phyloP scores from a whole-genome alignment of 2,113 vertebrate species.

The Gambusia holbrooki region DNA sequence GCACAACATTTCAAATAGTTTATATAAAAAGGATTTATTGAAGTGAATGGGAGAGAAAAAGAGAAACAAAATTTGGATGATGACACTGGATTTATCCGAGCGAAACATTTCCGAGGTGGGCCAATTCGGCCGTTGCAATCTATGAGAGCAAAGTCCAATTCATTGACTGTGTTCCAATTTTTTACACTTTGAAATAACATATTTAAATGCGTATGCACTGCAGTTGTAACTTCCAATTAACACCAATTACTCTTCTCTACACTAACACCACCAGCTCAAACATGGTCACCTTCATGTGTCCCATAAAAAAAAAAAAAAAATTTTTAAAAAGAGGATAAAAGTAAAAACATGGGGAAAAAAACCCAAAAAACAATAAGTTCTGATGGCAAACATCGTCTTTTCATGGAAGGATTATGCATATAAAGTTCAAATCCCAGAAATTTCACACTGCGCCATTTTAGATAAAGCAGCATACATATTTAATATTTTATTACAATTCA shows the following conservation, averaged over 20 bases:
- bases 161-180: constrained; percentile 65
- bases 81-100: constrained; percentile 75
- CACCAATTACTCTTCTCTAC: constrained; percentile 56
- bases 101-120: constrained; percentile 71
- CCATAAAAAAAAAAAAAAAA: too few species aligned
- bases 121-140: constrained; percentile 62
- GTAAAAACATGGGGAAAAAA: constrained; percentile 16
- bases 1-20: constrained; percentile 77
- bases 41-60: constrained; percentile 85
- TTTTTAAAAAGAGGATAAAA: neutral
- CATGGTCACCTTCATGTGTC: constrained; percentile 50
- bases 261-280: constrained; percentile 61
- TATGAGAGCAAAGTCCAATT: constrained; percentile 68
- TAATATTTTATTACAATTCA: constrained; percentile 85
- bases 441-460: constrained; percentile 67
- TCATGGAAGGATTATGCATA: constrained; percentile 69
- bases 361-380: constrained; percentile 24
- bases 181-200: constrained; percentile 67
- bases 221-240: constrained; percentile 55
- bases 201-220: constrained; percentile 61
- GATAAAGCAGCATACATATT: constrained; percentile 84
- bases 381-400: constrained; percentile 53
- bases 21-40: constrained; percentile 95
- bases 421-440: constrained; percentile 75
- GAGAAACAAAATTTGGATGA: constrained; percentile 85